Evolutionary conservation across 2,113 vertebrate genomes (phyloP).

Genomic region (Etheostoma spectabile): DNA sequence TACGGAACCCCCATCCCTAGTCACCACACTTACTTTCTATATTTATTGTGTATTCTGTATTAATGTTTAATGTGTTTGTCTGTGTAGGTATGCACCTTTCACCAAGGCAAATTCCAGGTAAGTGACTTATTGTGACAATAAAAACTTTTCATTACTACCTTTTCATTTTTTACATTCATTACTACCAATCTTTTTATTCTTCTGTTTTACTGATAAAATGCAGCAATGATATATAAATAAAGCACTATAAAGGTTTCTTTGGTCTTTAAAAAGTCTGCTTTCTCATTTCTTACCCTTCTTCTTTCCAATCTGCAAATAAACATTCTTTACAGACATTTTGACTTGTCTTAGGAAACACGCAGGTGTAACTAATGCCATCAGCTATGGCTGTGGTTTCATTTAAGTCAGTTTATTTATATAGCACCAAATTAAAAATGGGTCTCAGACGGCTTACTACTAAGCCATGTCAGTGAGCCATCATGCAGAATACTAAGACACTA

Average conservation of each 20-base stretch:
- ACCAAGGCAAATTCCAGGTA: no score
- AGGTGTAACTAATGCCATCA: slow-evolving; percentile 7
- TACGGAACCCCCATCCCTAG: no score
- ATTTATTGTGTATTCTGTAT: no score
- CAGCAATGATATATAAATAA: background rate
- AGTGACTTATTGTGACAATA: no score
- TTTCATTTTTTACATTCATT: no score
- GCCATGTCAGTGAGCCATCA: background rate
- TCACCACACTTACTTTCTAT: no score
- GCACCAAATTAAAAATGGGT: background rate
- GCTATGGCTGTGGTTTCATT: background rate
- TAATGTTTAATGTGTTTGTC: no score
- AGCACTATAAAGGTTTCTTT: background rate
- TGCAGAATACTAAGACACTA: background rate
- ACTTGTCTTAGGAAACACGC: background rate
- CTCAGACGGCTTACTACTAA: background rate
- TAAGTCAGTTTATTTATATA: background rate
- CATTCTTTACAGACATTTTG: slow-evolving; percentile 21
- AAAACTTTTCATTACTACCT: no score
- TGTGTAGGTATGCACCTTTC: no score
- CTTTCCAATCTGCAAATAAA: background rate
- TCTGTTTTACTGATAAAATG: background rate
- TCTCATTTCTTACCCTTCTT: background rate
- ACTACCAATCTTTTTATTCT: background rate
- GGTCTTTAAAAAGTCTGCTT: background rate